Evolutionary conservation across 2,888 invertebrate genomes (phyloP), one percentile per base, ranked within the genome.

Genomic region (Drosophila merina): DNA sequence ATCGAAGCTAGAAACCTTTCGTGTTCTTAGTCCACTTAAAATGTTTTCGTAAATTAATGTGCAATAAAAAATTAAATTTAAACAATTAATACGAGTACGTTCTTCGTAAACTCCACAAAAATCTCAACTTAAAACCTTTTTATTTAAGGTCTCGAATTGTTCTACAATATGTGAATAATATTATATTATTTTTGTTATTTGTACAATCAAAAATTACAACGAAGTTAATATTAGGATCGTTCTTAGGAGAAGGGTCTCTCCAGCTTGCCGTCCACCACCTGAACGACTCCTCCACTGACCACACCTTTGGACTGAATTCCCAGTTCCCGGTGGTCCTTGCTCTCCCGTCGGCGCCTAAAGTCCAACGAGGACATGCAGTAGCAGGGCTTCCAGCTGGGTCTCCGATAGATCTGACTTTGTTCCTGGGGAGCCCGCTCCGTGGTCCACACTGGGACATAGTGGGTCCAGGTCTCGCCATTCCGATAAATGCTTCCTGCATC

Each of bases 331-430:
- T 7, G 26, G 4, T 44, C 54, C 33, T 80, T 78, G 54, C 75
- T 87, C 4, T 89, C 88, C 1, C 91, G 82, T 5, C 90, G 77
- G 1, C 87, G 74, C 26, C 91, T 63, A 31, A 79, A 88, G 28
- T 90, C 89, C 3, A 57, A 47, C 26, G 88, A 75, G 9, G 88
- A 77, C 74, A 89, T 77, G 62, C 92, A 92, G 72, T 90, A 88
- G 57, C 92, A 92, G 4, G 91, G 91, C 51, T 89, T 90, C 90
- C 91, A 95, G 50, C 81, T 86, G 25, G 88, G 88, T 0, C 67
- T 64, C 2, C 86, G 75, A 25, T 89, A 87, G n/a, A 86, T 81
- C 20, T 88, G 86, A 45, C 89, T 86, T 38, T 86, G 82, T 36
- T 90, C 88, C 4, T 77, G 82, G 3, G 90, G 89, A 9, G 83